Conservation (phyloP, 2,113 vertebrate genomes). For the Stegostoma tigrinum region DNA sequence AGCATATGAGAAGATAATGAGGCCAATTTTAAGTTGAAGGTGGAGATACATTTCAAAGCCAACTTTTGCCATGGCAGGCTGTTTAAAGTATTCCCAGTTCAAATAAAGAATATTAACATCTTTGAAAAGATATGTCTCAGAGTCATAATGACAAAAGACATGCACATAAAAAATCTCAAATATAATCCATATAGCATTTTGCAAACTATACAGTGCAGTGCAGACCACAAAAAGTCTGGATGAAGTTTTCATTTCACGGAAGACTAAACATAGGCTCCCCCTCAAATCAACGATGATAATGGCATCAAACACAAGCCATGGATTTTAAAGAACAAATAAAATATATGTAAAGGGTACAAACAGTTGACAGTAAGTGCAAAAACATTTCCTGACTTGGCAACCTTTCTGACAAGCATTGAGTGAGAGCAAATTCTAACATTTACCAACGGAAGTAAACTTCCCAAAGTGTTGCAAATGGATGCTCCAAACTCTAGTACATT, state of each 20-base stretch:
- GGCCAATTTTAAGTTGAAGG: conserved; percentile 23
- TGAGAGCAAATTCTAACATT: neutral
- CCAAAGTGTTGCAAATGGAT: neutral
- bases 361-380: neutral
- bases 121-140: neutral
- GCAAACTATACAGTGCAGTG: neutral
- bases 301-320: neutral
- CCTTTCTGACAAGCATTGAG: neutral
- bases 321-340: neutral
- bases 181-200: conserved; percentile 8
- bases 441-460: neutral
- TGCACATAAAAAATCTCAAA: neutral
- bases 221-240: neutral
- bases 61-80: neutral
- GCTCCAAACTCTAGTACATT: no score
- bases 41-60: neutral
- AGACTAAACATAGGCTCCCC: conserved; percentile 20
- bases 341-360: neutral
- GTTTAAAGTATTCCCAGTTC: conserved; percentile 13
- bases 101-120: conserved; percentile 17
- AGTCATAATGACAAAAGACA: conserved; percentile 25
- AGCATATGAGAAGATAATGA: neutral
- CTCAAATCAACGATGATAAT: conserved; percentile 4
- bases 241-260: conserved; percentile 31
- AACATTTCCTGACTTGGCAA: neutral